Percentiles rank a stretch among this genome's conserved stretches.
Evolutionary conservation across 2,113 vertebrate species (phyloP).

Genomic region (Peucedramus taeniatus): DNA sequence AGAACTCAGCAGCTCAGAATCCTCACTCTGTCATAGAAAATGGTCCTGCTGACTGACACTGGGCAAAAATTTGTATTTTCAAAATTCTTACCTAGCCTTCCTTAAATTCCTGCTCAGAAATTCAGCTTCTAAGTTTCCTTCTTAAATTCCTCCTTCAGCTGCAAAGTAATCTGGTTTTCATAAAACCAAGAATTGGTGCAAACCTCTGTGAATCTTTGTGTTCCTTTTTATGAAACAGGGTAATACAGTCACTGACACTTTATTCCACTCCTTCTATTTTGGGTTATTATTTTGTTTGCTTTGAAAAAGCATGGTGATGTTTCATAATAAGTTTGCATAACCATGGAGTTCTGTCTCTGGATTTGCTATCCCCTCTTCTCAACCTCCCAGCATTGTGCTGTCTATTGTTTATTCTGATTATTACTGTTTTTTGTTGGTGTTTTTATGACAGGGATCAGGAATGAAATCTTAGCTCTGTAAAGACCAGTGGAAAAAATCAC

Average conservation of each 20-base stretch:
- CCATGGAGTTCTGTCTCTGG: neutral
- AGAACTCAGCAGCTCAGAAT: neutral
- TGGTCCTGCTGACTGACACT: neutral
- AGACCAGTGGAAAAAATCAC: neutral
- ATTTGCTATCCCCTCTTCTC: neutral
- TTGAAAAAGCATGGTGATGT: neutral
- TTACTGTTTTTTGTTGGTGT: neutral
- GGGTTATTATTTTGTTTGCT: neutral
- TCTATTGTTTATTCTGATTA: neutral
- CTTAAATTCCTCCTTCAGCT: neutral
- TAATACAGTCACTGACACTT: neutral
- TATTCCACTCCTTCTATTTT: constrained; percentile 6
- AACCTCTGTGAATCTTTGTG: neutral
- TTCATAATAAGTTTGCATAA: constrained; percentile 33
- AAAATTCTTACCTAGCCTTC: neutral
- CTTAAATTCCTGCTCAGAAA: neutral
- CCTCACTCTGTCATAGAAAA: rapidly evolving
- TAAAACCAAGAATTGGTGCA: neutral
- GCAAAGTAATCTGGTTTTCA: neutral
- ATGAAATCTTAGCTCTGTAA: neutral
- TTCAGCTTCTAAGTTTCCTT: neutral
- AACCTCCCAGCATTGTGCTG: neutral
- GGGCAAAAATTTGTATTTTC: neutral
- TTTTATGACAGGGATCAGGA: neutral
- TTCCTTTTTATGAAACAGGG: neutral